Conservation (phyloP, 2,113 vertebrate species). For the Antigone vipio region DNA sequence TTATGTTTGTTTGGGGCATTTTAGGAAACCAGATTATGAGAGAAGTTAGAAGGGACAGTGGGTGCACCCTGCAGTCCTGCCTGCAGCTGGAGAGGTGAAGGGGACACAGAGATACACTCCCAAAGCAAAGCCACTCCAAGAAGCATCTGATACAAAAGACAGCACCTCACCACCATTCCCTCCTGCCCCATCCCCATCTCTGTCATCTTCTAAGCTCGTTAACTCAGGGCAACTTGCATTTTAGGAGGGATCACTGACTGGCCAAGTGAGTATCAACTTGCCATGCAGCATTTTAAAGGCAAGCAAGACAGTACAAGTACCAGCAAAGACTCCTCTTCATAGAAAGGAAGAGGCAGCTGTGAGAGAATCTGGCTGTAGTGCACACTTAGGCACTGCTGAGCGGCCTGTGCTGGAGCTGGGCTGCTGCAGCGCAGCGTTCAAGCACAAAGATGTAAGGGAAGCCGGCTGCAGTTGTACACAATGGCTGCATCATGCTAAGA, state of each 20-base stretch:
- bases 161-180: neutral
- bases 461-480: neutral
- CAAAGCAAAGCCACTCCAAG: neutral
- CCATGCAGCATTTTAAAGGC: neutral
- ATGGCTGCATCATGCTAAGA: neutral
- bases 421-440: accelerated
- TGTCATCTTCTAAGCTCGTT: neutral
- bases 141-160: neutral
- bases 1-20: neutral
- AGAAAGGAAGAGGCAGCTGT: neutral
- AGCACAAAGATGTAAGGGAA: neutral
- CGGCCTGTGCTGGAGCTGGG: neutral
- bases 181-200: neutral
- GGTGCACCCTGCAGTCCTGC: neutral
- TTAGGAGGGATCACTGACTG: neutral
- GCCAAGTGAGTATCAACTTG: neutral
- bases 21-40: neutral
- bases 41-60: neutral
- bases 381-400: neutral
- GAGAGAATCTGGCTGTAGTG: neutral
- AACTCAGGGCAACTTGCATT: neutral
- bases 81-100: neutral
- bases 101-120: neutral
- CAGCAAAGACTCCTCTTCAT: neutral
- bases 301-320: neutral